Percentiles rank a stretch among this genome's conserved stretches.
These are phyloP conservation scores for Microplitis mediator DNA, from an alignment of 1,140 invertebrate species.

Conservation along the genomic window DNA sequence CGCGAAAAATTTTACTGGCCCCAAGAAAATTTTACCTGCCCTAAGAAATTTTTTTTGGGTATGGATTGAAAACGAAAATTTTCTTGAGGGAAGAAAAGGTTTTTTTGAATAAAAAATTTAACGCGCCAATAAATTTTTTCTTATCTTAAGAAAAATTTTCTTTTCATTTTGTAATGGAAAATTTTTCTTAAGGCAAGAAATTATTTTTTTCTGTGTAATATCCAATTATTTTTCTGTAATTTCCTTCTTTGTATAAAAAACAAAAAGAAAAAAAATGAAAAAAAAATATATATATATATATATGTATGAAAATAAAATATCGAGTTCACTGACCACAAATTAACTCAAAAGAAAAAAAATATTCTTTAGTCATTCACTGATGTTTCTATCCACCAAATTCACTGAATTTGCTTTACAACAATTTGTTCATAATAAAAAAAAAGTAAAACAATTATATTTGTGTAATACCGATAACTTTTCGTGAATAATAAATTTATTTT, in stretches of 20 bases:
- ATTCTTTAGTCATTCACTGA: conserved; percentile 35
- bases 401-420: conserved; percentile 61
- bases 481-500: not conserved
- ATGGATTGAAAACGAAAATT: too few relatives aligned
- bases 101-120: too few relatives aligned
- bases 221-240: conserved; percentile 37
- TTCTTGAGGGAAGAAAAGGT: too few relatives aligned
- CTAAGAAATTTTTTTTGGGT: too few relatives aligned
- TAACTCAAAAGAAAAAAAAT: conserved; percentile 24
- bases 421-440: conserved; percentile 61
- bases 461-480: not conserved
- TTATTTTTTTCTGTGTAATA: conserved; percentile 37
- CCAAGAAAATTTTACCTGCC: too few relatives aligned
- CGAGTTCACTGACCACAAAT: conserved; percentile 32
- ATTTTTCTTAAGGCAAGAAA: not conserved
- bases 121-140: too few relatives aligned
- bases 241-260: conserved; percentile 32
- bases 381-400: conserved; percentile 39
- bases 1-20: too few relatives aligned
- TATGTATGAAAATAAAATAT: not conserved
- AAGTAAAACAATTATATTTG: conserved; percentile 30
- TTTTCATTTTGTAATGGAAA: too few relatives aligned
- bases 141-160: too few relatives aligned
- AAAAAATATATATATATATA: too few relatives aligned
- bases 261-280: not conserved